Conservation (phyloP, 1,140 invertebrate species). For the Hetaerina americana region DNA sequence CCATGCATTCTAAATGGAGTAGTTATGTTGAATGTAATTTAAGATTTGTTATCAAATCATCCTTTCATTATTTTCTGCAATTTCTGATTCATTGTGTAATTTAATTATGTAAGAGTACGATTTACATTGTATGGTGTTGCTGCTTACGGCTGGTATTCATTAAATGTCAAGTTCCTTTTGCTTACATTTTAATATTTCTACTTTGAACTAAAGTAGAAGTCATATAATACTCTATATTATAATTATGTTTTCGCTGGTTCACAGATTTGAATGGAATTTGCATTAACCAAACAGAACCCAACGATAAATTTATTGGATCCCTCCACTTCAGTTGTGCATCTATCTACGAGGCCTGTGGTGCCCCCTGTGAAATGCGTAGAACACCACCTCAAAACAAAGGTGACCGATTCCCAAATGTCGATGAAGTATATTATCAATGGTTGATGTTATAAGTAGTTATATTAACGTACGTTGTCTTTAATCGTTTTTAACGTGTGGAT, state of each 20-base stretch:
- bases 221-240: no score
- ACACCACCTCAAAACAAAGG: constrained; percentile 34
- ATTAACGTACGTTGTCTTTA: neutral
- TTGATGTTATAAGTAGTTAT: neutral
- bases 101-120: no score
- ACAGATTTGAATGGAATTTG: neutral
- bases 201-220: no score
- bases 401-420: constrained; percentile 14
- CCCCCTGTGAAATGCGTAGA: constrained; percentile 32
- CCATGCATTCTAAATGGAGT: no score
- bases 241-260: neutral
- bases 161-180: no score
- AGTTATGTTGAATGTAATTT: no score
- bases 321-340: neutral
- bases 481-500: neutral
- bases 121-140: no score
- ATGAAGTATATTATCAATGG: neutral
- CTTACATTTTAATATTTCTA: no score
- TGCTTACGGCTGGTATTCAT: no score
- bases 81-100: no score
- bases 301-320: neutral
- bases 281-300: neutral
- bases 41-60: no score
- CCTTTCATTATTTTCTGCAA: no score
- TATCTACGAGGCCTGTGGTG: constrained; percentile 6